Conservation (phyloP, 2,888 invertebrate species). For the Ormyrus nitidulus region DNA sequence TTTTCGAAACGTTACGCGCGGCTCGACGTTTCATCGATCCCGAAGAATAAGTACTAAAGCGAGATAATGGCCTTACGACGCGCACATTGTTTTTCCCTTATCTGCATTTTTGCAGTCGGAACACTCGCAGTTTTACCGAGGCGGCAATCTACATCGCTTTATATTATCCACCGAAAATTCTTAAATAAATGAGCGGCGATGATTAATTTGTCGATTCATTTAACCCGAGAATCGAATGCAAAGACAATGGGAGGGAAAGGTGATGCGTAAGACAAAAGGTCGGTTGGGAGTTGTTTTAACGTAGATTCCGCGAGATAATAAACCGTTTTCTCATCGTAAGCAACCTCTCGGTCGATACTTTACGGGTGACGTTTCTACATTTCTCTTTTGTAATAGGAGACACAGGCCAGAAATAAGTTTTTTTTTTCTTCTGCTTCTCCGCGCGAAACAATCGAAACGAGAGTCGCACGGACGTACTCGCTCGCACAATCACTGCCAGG, state of each 20-base stretch:
- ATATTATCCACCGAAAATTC: not conserved
- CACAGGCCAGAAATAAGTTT: conserved; percentile 47
- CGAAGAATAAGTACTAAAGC: too few species aligned
- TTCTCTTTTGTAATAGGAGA: conserved; percentile 55
- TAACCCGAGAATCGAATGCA: conserved; percentile 34
- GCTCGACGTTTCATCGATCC: too few species aligned
- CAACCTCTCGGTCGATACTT: conserved; percentile 41
- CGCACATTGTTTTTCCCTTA: too few species aligned
- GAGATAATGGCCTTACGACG: too few species aligned
- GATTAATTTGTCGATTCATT: conserved; percentile 55
- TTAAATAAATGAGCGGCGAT: conserved; percentile 12
- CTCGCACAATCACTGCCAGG: conserved; percentile 12
- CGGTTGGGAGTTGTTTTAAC: conserved; percentile 42
- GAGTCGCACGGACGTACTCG: conserved; percentile 43
- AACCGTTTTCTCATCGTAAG: conserved; percentile 55
- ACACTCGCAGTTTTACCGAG: too few species aligned
- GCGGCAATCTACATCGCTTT: too few species aligned
- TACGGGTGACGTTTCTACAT: conserved; percentile 55
- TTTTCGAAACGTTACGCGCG: too few species aligned
- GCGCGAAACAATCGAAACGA: conserved; percentile 50
- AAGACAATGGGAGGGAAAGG: conserved; percentile 54
- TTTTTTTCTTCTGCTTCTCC: not conserved
- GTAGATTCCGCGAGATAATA: conserved; percentile 53
- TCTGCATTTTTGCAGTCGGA: too few species aligned
- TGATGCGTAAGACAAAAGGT: conserved; percentile 56